Percentiles rank a stretch among this genome's conserved stretches.
These are phyloP conservation scores for Chorisops tibialis DNA, from an alignment of 2,888 invertebrate species.

Conservation along the genomic window DNA sequence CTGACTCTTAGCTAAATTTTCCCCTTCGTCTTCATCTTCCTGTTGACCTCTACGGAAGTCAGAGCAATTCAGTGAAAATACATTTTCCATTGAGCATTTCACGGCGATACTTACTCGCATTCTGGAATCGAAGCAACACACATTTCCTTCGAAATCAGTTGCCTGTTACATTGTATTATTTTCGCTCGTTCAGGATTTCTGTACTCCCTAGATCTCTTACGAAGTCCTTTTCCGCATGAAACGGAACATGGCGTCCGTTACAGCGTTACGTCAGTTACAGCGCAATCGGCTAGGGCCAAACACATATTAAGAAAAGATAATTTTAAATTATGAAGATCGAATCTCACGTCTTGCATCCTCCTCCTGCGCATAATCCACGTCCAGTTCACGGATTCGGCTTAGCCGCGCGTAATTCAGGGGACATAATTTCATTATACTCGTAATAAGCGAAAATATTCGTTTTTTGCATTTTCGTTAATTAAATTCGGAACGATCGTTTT, in stretches of 20 bases:
- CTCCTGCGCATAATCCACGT: slow-evolving; percentile 68
- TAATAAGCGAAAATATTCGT: too few species aligned
- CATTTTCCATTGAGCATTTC: background rate
- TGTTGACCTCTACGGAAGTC: slow-evolving; percentile 9
- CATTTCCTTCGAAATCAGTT: slow-evolving; percentile 85
- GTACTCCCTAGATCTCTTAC: slow-evolving; percentile 74
- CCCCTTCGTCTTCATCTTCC: slow-evolving; percentile 48
- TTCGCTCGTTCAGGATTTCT: slow-evolving; percentile 66
- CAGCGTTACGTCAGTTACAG: slow-evolving; percentile 66
- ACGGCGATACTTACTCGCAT: slow-evolving; percentile 62
- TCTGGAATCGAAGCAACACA: slow-evolving; percentile 74
- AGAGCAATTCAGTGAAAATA: too few species aligned
- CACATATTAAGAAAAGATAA: slow-evolving; percentile 30
- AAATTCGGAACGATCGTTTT: too few species aligned
- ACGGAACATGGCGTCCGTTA: slow-evolving; percentile 85
- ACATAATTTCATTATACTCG: too few species aligned
- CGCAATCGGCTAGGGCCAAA: slow-evolving; percentile 86
- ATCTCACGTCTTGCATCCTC: slow-evolving; percentile 62
- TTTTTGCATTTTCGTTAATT: too few species aligned
- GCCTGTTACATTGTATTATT: slow-evolving; percentile 65
- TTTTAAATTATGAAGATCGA: background rate
- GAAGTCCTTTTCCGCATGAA: slow-evolving; percentile 81
- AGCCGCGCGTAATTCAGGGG: too few species aligned
- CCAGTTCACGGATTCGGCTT: slow-evolving; percentile 51
- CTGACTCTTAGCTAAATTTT: slow-evolving; percentile 46